phyloP scores from a whole-genome alignment of 2,797 vertebrate species.

The Lacerta agilis region DNA sequence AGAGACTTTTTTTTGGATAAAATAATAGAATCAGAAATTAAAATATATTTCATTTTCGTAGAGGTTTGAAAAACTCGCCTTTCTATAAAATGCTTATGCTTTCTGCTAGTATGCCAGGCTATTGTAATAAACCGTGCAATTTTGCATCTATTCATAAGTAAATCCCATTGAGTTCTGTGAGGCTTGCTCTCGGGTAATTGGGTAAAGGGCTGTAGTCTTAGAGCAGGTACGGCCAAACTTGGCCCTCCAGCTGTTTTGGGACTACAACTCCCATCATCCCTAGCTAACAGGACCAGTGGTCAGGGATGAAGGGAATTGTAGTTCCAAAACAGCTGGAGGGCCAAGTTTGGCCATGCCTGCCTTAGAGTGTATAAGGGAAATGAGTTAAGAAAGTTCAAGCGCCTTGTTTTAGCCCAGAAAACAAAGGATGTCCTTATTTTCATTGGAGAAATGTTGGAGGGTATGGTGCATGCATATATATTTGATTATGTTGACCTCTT shows the following conservation, averaged over 20 bases:
- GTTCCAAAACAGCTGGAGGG: no score
- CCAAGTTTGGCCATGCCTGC: no score
- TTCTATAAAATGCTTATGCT: neutral
- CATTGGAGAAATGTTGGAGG: no score
- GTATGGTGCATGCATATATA: neutral
- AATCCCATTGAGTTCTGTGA: neutral
- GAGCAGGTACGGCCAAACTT: no score
- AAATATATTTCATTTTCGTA: neutral
- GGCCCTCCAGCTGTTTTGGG: no score
- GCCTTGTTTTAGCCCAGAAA: neutral
- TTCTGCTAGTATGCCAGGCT: neutral
- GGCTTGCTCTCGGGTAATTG: neutral
- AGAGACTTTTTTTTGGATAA: neutral
- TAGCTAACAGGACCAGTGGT: no score
- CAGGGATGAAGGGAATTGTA: no score
- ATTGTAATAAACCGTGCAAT: neutral
- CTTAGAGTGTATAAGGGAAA: neutral
- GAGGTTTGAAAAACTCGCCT: neutral
- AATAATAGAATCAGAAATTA: neutral
- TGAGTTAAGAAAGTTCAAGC: neutral
- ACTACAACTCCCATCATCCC: no score
- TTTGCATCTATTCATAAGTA: neutral
- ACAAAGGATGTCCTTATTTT: neutral
- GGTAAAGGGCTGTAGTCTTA: neutral
- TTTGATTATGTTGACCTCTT: neutral